These are phyloP conservation scores for Anser brachyrhynchus DNA, from an alignment of 2,113 vertebrate species.

Conservation along the genomic window DNA sequence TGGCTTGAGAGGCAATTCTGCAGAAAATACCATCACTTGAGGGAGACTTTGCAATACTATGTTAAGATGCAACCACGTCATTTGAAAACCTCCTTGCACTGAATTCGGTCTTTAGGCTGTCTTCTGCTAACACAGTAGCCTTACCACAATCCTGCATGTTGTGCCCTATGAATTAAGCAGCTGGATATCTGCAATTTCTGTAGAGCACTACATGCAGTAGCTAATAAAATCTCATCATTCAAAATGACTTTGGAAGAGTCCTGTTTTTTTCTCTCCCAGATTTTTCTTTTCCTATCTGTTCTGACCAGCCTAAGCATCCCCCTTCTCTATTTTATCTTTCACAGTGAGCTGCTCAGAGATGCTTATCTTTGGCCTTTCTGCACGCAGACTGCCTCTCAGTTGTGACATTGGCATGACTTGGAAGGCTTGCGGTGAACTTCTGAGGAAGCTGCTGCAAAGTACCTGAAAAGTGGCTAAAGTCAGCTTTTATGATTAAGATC, in stretches of 20 bases:
- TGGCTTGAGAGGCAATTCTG: background rate
- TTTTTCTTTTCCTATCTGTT: background rate
- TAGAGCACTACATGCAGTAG: background rate
- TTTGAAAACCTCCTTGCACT: background rate
- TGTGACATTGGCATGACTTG: background rate
- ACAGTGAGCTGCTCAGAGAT: background rate
- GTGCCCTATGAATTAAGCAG: background rate
- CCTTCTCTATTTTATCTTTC: background rate
- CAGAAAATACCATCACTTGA: background rate
- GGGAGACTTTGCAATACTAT: background rate
- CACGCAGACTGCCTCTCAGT: background rate
- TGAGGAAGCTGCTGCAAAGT: constrained; percentile 14
- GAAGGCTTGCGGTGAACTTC: background rate
- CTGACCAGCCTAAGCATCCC: background rate
- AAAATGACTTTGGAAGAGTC: background rate
- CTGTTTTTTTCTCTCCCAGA: background rate
- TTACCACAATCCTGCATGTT: rapidly evolving
- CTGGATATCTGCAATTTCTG: background rate
- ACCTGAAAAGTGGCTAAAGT: constrained; percentile 25
- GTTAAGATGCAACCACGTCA: background rate
- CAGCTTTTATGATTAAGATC: constrained; percentile 39
- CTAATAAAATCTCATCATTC: background rate
- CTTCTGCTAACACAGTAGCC: background rate
- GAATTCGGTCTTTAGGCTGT: background rate
- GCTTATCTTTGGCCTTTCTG: background rate